These are phyloP conservation scores for Poecilobothrus nobilitatus DNA, from an alignment of 2,888 invertebrate genomes.

Conservation along the genomic window DNA sequence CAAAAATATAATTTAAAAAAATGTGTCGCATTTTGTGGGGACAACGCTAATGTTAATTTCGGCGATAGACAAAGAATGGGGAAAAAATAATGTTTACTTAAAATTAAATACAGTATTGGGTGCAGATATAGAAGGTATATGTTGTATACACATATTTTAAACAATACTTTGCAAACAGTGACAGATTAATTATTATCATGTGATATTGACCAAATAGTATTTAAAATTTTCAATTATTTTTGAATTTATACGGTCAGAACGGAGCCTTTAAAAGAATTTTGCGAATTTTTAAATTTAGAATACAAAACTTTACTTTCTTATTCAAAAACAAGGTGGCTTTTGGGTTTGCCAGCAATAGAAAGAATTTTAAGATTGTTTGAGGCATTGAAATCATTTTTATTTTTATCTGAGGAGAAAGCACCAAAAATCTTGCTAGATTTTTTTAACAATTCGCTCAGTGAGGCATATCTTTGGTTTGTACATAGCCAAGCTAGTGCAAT, in stretches of 20 bases:
- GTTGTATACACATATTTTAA: slow-evolving; percentile 17
- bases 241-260: slow-evolving; percentile 16
- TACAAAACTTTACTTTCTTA: slow-evolving; percentile 16
- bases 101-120: slow-evolving; percentile 18
- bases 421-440: too few species aligned
- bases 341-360: slow-evolving; percentile 16
- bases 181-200: slow-evolving; percentile 12
- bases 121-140: slow-evolving; percentile 18
- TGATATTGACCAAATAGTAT: slow-evolving; percentile 13
- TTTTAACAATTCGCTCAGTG: too few species aligned
- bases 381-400: slow-evolving; percentile 18
- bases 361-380: slow-evolving; percentile 17
- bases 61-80: slow-evolving; percentile 12
- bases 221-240: slow-evolving; percentile 14
- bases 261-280: slow-evolving; percentile 16
- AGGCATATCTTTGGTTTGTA: too few species aligned
- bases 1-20: slow-evolving; percentile 14
- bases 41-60: slow-evolving; percentile 18
- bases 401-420: neutral
- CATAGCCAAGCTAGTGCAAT: too few species aligned
- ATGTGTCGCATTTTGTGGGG: slow-evolving; percentile 17
- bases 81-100: slow-evolving; percentile 17
- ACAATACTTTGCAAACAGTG: slow-evolving; percentile 12
- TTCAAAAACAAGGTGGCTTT: slow-evolving; percentile 18
- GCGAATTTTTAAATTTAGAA: slow-evolving; percentile 15